These are phyloP conservation scores for Drosophila glabriapex DNA, from an alignment of 2,888 invertebrate species.

Conservation along the genomic window DNA sequence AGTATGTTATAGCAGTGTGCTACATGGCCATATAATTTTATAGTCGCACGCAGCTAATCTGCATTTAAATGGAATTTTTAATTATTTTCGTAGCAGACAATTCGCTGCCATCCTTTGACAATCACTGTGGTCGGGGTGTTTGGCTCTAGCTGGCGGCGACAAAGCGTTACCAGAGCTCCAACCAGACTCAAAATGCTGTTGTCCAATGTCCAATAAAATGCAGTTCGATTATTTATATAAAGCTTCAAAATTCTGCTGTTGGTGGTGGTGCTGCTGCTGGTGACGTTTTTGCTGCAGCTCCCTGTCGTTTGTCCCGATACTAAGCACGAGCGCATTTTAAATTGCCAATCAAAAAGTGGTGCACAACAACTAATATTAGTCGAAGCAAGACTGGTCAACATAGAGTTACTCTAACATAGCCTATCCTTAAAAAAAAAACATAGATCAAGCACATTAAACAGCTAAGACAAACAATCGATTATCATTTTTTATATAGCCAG, in stretches of 20 bases:
- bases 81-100: slow-evolving; percentile 70
- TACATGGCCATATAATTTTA: slow-evolving; percentile 63
- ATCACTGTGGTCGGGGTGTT: slow-evolving; percentile 61
- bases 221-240: slow-evolving; percentile 80
- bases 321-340: slow-evolving; percentile 64
- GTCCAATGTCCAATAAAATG: slow-evolving; percentile 60
- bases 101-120: slow-evolving; percentile 72
- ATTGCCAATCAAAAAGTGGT: slow-evolving; percentile 78
- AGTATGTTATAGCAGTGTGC: slow-evolving; percentile 1
- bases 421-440: not conserved
- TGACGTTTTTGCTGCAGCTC: slow-evolving; percentile 15
- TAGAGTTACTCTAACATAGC: slow-evolving; percentile 13
- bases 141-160: slow-evolving; percentile 40
- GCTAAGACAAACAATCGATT: not conserved
- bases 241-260: slow-evolving; percentile 59
- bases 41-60: slow-evolving; percentile 74
- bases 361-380: slow-evolving; percentile 26
- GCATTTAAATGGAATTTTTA: slow-evolving; percentile 82
- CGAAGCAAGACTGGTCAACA: not conserved
- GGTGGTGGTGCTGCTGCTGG: slow-evolving; percentile 22
- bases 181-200: slow-evolving; percentile 44
- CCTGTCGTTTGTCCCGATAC: slow-evolving; percentile 16
- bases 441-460: not conserved
- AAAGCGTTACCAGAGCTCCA: slow-evolving; percentile 30
- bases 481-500: not conserved